Evolutionary conservation across 2,797 vertebrate genomes (phyloP), one percentile per base, ranked within the genome.

Genomic region (Galaxias olidus): DNA sequence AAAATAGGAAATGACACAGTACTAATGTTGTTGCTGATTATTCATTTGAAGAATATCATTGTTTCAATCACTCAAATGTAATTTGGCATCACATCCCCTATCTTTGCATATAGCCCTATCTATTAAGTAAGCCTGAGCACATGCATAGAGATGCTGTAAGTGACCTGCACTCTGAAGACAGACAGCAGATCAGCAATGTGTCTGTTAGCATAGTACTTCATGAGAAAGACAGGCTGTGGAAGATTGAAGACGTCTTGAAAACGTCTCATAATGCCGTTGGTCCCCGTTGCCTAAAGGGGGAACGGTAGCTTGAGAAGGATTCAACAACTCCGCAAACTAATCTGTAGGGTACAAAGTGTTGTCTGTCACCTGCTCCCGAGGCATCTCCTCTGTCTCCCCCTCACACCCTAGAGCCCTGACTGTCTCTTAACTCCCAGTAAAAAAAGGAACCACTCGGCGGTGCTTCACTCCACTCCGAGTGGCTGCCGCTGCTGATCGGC

Each of bases 221-320:
- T 66, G 48, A 61, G 56, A 61, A 44, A 11, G 15, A 66, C 54
- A 59, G 18, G 44, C 58, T 45, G 56, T 49, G 63, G 48, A 66
- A 50, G 1, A 61, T 74, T 77, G 42, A 68, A 73, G 52, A 63
- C 53, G 58, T 63, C 73, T 63, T 74, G 65, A 77, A 77, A 60
- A 45, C 67, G 46, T 11, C 66, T 75, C 8, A 5, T 62, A n/a
- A n/a, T n/a, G n/a, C n/a, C n/a, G n/a, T n/a, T n/a, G n/a, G n/a
- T n/a, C n/a, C n/a, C n/a, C n/a, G n/a, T 70, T 56, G 60, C 66
- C 52, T 20, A 60, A 54, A 68, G 65, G 53, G 66, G 43, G 45
- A 44, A 48, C 53, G 20, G 8, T 40, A 72, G 61, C 18, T 43
- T 14, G 13, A 69, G 57, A 59, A 13, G 41, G 56, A 62, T 68